Evolutionary conservation across 2,797 vertebrate species (phyloP).

Genomic region (Eulemur albifrons): DNA sequence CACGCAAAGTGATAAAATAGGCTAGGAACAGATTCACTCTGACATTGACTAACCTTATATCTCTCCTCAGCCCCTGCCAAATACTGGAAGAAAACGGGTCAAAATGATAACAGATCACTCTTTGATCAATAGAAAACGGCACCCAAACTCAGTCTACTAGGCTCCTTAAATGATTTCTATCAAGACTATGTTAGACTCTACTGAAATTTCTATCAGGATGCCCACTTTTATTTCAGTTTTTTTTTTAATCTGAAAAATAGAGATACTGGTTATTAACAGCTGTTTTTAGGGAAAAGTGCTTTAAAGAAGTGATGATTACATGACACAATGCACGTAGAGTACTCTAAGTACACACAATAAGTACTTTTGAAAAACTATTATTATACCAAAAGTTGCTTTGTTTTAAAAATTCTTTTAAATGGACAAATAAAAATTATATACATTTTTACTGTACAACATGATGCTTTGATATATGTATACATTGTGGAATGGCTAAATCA

Average conservation of each 20-base stretch:
- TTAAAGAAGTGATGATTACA: not conserved
- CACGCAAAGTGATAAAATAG: not conserved
- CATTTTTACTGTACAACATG: not conserved
- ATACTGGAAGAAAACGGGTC: not conserved
- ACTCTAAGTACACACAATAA: not conserved
- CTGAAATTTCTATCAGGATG: not conserved
- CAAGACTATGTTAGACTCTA: not conserved
- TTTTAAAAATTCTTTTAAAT: not conserved
- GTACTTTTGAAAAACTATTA: not conserved
- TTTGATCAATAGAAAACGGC: not conserved
- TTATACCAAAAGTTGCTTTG: not conserved
- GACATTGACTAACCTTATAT: not conserved
- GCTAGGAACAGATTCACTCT: not conserved
- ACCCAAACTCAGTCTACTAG: not conserved
- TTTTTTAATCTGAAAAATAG: not conserved
- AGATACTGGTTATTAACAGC: not conserved
- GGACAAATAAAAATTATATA: not conserved
- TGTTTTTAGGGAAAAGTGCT: not conserved
- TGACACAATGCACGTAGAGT: not conserved
- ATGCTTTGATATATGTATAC: not conserved
- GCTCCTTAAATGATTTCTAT: not conserved
- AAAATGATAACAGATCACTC: not conserved
- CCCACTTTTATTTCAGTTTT: not conserved
- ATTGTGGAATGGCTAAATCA: not conserved
- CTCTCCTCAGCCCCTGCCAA: not conserved